Conservation (phyloP, 2,888 invertebrate species). For the Aphidoletes aphidimyza region DNA sequence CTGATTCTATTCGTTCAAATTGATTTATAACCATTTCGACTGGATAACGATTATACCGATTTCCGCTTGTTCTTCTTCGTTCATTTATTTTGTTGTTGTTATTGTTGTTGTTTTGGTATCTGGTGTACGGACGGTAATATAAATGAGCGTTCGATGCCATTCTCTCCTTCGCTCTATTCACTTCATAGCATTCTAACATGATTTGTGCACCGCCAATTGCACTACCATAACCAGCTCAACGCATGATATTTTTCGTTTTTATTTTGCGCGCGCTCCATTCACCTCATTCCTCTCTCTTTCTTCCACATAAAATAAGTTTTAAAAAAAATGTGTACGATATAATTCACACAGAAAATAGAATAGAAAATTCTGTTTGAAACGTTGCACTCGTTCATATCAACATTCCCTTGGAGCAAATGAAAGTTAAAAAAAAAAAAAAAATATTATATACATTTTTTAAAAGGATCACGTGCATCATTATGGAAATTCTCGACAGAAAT, state of each 20-base stretch:
- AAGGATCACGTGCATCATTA: conserved; percentile 44
- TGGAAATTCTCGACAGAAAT: conserved; percentile 32
- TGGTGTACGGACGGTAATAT: no score
- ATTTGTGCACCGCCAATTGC: conserved; percentile 41
- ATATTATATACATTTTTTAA: no score
- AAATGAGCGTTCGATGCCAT: not conserved
- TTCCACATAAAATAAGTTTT: not conserved
- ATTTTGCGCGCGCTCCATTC: no score
- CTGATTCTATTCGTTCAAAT: conserved; percentile 6
- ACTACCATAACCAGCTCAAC: conserved; percentile 41
- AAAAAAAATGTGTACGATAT: not conserved
- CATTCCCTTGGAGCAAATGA: not conserved
- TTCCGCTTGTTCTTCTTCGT: not conserved
- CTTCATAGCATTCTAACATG: not conserved
- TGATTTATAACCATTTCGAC: conserved; percentile 43
- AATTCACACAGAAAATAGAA: not conserved
- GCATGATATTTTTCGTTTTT: not conserved
- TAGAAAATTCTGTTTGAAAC: no score
- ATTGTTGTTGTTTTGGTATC: no score
- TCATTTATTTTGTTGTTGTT: not conserved
- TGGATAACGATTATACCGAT: conserved; percentile 29
- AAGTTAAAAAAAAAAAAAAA: no score
- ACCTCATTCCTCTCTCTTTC: no score
- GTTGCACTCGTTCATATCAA: not conserved
- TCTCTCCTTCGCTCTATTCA: not conserved